A percentile compares a stretch with the other conserved stretches of the same genome.
Evolutionary conservation across 1,140 invertebrate species (phyloP).

Genomic region (Apis laboriosa): DNA sequence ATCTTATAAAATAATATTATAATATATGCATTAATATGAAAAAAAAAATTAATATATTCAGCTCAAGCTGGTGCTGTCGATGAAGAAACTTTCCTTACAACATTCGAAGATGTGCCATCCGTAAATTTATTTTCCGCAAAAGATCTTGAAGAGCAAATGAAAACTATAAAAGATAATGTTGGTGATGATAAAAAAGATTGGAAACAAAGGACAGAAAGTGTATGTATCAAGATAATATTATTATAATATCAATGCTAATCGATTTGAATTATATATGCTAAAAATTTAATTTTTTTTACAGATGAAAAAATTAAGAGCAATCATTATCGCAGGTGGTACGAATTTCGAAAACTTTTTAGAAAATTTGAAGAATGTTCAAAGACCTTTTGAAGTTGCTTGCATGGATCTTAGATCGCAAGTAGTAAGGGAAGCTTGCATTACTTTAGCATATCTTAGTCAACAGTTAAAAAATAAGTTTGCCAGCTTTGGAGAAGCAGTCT

Average conservation of each 20-base stretch:
- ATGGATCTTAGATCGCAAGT: constrained; percentile 96
- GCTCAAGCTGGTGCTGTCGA: constrained; percentile 92
- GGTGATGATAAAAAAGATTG: constrained; percentile 93
- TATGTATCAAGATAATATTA: constrained; percentile 79
- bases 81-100: constrained; percentile 91
- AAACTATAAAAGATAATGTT: constrained; percentile 87
- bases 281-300: constrained; percentile 75
- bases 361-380: constrained; percentile 89
- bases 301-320: constrained; percentile 92
- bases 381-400: constrained; percentile 90
- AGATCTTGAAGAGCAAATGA: constrained; percentile 92
- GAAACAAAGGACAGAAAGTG: constrained; percentile 94
- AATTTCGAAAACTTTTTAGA: constrained; percentile 92
- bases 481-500: constrained; percentile 90
- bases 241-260: not conserved
- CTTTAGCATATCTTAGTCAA: constrained; percentile 94
- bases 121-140: constrained; percentile 91
- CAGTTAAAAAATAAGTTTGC: constrained; percentile 91
- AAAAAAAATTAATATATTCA: constrained; percentile 39
- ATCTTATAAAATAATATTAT: not conserved
- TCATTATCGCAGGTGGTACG: constrained; percentile 89
- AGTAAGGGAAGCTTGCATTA: constrained; percentile 96
- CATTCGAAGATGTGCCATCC: constrained; percentile 92
- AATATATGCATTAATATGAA: not conserved
- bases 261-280: not conserved